Conservation (phyloP, 2,888 invertebrate species). For the Dilophus febrilis region DNA sequence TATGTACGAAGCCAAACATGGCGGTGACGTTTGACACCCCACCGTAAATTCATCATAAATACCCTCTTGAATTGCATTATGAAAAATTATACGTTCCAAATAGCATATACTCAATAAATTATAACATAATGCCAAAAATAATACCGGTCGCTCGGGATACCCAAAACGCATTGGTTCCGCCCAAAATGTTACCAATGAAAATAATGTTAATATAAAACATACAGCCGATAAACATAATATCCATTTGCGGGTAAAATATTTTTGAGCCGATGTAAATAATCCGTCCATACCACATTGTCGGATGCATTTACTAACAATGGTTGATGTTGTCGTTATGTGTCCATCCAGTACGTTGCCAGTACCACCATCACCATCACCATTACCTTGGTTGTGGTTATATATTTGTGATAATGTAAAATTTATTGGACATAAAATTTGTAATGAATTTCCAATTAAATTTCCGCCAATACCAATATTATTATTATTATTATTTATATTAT, state of each 20-base stretch:
- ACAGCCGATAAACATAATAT: slow-evolving; percentile 61
- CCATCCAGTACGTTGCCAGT: too few relatives aligned
- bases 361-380: slow-evolving; percentile 31
- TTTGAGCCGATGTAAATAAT: slow-evolving; percentile 46
- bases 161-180: slow-evolving; percentile 78
- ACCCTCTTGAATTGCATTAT: slow-evolving; percentile 22
- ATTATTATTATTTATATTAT: slow-evolving; percentile 7
- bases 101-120: slow-evolving; percentile 62
- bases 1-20: slow-evolving; percentile 59
- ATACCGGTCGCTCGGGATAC: slow-evolving; percentile 83
- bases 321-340: too few relatives aligned
- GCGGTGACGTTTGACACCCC: slow-evolving; percentile 28
- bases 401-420: slow-evolving; percentile 30
- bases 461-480: slow-evolving; percentile 4
- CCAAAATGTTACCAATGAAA: slow-evolving; percentile 72
- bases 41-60: slow-evolving; percentile 23
- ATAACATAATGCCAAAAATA: slow-evolving; percentile 79
- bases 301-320: too few relatives aligned
- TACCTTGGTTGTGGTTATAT: slow-evolving; percentile 30
- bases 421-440: slow-evolving; percentile 34
- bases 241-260: slow-evolving; percentile 53
- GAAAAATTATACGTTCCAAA: slow-evolving; percentile 44
- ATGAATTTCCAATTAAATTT: slow-evolving; percentile 10
- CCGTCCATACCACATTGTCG: slow-evolving; percentile 50
- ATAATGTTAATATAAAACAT: slow-evolving; percentile 64